phyloP scores from a whole-genome alignment of 2,888 invertebrate genomes.

The Drosophila koepferae region DNA sequence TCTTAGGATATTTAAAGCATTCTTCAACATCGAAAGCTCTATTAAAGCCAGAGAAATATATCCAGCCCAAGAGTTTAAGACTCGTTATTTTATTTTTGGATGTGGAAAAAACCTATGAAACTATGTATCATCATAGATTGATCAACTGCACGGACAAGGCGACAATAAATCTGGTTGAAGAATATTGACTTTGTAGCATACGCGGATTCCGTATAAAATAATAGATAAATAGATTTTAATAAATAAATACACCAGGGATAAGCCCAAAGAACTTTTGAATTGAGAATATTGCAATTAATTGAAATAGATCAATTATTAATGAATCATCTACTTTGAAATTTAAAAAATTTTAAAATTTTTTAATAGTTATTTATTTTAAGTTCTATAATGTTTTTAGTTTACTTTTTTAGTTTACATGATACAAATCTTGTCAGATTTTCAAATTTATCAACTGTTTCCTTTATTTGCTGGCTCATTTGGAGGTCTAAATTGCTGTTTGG shows the following conservation, averaged over 20 bases:
- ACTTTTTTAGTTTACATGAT: neutral
- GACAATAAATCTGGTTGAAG: too few relatives aligned
- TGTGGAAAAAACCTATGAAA: neutral
- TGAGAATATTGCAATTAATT: neutral
- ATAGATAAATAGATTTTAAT: too few relatives aligned
- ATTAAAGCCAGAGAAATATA: neutral
- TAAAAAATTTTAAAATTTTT: neutral
- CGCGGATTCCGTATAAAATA: too few relatives aligned
- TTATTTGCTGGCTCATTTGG: slow-evolving; percentile 8
- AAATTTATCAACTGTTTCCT: neutral
- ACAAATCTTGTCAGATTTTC: neutral
- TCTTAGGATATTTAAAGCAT: neutral
- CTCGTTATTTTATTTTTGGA: neutral
- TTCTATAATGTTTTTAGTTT: too few relatives aligned
- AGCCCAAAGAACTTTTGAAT: too few relatives aligned
- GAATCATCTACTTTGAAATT: too few relatives aligned
- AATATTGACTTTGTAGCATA: too few relatives aligned
- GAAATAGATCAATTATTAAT: neutral
- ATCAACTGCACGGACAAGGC: neutral
- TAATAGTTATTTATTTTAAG: neutral
- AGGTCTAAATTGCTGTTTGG: neutral
- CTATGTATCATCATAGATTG: neutral
- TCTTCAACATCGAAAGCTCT: neutral
- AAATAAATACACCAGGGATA: too few relatives aligned
- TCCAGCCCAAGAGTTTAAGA: neutral